phyloP scores from a whole-genome alignment of 2,888 invertebrate species.

The Platynereis dumerilii region DNA sequence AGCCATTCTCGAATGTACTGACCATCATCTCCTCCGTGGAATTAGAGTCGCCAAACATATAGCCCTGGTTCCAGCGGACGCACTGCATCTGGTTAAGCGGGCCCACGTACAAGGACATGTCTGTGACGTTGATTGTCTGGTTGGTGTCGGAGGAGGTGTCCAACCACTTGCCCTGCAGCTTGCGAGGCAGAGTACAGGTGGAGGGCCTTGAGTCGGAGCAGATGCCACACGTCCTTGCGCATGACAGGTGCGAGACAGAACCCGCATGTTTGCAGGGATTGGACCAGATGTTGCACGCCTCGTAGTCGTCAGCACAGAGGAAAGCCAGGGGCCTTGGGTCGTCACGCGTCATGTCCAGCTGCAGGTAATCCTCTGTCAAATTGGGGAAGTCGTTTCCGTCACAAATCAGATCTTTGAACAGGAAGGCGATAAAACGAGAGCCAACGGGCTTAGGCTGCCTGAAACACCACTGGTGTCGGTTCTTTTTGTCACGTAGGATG shows the following conservation, averaged over 20 bases:
- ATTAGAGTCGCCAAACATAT: constrained; percentile 14
- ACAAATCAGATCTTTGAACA: constrained; percentile 18
- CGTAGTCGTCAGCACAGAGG: constrained; percentile 29
- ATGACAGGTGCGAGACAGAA: constrained; percentile 22
- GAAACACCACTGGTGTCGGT: constrained; percentile 26
- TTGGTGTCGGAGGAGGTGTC: constrained; percentile 14
- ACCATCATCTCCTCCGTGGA: constrained; percentile 28
- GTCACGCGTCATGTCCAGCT: constrained; percentile 15
- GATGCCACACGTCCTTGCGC: constrained; percentile 24
- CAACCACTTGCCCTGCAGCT: constrained; percentile 23
- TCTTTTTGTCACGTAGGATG: constrained; percentile 20
- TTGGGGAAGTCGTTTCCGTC: constrained; percentile 11
- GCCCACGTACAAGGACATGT: constrained; percentile 4
- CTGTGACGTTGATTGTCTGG: constrained; percentile 8
- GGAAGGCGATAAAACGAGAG: constrained; percentile 8
- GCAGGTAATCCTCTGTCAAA: constrained; percentile 18
- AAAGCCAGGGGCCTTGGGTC: constrained; percentile 11
- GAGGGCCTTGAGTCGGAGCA: constrained; percentile 18
- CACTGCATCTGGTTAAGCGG: constrained; percentile 8
- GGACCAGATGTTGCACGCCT: constrained; percentile 22
- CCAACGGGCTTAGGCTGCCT: constrained; percentile 7
- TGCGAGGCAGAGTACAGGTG: constrained; percentile 16
- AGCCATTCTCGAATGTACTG: constrained; percentile 27
- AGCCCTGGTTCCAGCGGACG: constrained; percentile 16
- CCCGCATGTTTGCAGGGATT: constrained; percentile 25